Percentiles rank a stretch among this genome's conserved stretches.
phyloP scores from a whole-genome alignment of 2,113 vertebrate genomes.

The Meriones unguiculatus region DNA sequence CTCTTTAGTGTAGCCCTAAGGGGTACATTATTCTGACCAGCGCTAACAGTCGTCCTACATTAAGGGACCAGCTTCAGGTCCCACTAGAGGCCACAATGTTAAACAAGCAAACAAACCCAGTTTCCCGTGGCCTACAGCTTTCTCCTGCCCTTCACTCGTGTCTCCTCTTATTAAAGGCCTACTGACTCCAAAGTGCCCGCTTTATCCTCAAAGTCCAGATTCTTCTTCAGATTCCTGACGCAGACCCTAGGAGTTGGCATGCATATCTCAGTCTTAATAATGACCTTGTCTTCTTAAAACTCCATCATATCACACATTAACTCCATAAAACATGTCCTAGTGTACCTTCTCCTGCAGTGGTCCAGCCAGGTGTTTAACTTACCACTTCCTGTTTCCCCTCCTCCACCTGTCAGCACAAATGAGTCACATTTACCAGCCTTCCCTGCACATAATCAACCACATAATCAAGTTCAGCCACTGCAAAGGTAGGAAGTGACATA shows the following conservation, averaged over 20 bases:
- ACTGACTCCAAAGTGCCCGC: not conserved
- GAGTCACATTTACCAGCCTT: conserved; percentile 15
- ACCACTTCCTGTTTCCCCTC: not conserved
- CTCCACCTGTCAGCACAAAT: not conserved
- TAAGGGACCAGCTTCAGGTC: conserved; percentile 56
- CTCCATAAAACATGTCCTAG: not conserved
- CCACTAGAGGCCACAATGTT: conserved; percentile 73
- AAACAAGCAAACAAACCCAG: conserved; percentile 76
- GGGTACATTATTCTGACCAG: conserved; percentile 83
- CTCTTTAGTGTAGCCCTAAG: conserved; percentile 83
- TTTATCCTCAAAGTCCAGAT: not conserved
- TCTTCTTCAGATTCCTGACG: not conserved
- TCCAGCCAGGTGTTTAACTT: not conserved
- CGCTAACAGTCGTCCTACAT: conserved; percentile 68
- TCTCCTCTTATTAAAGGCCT: conserved; percentile 42
- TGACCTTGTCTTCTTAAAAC: conserved; percentile 60
- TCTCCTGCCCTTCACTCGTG: conserved; percentile 69
- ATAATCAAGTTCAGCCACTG: not conserved
- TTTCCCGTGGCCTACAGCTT: conserved; percentile 38
- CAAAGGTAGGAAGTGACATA: not conserved
- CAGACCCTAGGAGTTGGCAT: not conserved
- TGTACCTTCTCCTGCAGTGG: not conserved
- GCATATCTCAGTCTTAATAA: not conserved
- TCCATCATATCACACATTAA: not conserved
- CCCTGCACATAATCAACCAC: not conserved